A percentile compares a stretch with the other conserved stretches of the same genome.
Conservation (phyloP, 2,888 invertebrate species). For the Pyralis farinalis region DNA sequence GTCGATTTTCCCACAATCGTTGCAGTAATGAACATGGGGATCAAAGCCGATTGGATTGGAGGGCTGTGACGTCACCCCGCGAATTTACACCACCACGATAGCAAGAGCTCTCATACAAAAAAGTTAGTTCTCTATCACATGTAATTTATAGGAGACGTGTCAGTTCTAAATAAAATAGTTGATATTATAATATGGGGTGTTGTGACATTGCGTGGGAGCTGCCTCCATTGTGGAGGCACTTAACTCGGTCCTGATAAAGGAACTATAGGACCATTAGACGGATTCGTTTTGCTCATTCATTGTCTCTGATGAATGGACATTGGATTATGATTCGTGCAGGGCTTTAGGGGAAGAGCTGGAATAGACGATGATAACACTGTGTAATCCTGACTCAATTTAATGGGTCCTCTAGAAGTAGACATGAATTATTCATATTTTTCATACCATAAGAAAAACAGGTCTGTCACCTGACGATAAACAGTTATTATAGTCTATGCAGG, state of each 20-base stretch:
- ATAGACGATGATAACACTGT: conserved; percentile 9
- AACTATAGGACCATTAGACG: conserved; percentile 73
- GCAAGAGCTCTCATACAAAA: conserved; percentile 27
- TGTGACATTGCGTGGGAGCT: conserved; percentile 78
- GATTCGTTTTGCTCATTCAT: conserved; percentile 78
- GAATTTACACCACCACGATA: conserved; percentile 34
- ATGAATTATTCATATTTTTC: too few species aligned
- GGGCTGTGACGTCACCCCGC: conserved; percentile 49
- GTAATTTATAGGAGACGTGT: conserved; percentile 14
- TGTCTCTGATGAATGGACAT: conserved; percentile 68
- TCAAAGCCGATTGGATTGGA: conserved; percentile 61
- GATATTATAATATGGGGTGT: conserved; percentile 57
- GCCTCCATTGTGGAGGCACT: conserved; percentile 71
- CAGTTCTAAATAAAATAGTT: conserved; percentile 36
- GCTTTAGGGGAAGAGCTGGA: conserved; percentile 29
- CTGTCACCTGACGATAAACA: too few species aligned
- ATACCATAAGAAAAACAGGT: too few species aligned
- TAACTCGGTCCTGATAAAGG: conserved; percentile 73
- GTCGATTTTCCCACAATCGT: conserved; percentile 75
- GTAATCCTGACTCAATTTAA: not conserved
- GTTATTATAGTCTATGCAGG: too few species aligned
- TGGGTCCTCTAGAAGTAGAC: too few species aligned
- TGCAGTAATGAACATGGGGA: conserved; percentile 60
- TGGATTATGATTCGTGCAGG: conserved; percentile 71
- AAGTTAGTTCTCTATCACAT: not conserved